Evolutionary conservation across 2,113 vertebrate species (phyloP).

Genomic region (Montifringilla adamsi): DNA sequence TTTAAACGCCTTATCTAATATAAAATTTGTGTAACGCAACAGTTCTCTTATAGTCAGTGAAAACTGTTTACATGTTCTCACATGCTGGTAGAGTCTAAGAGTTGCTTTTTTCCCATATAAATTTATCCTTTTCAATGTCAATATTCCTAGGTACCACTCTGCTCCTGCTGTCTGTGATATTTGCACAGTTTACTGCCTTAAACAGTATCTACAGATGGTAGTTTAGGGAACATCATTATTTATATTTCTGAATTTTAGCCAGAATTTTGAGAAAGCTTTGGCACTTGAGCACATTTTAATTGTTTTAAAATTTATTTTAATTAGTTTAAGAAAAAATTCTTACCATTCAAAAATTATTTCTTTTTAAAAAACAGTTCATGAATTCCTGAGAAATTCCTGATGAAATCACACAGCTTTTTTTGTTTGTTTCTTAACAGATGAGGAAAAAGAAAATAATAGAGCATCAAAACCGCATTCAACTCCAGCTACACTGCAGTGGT

Average conservation of each 20-base stretch:
- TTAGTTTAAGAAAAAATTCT: background rate
- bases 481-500: constrained; percentile 97
- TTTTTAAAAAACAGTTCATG: background rate
- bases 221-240: background rate
- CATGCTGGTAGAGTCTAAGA: background rate
- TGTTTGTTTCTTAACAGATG: constrained; percentile 81
- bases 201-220: background rate
- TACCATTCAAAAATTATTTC: background rate
- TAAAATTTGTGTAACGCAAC: background rate
- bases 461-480: constrained; percentile 98
- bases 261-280: background rate
- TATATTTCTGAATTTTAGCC: background rate
- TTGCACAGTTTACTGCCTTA: background rate
- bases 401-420: background rate
- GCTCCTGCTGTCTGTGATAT: background rate
- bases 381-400: background rate
- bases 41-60: background rate
- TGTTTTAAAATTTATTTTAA: background rate
- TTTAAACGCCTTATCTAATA: background rate
- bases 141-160: background rate
- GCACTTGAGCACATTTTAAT: background rate
- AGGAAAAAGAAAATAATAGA: constrained; percentile 98
- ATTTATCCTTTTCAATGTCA: background rate
- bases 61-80: background rate
- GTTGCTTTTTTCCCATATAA: background rate